A percentile compares a stretch with the other conserved stretches of the same genome.
Evolutionary conservation across 2,797 vertebrate genomes (phyloP).

Genomic region (Pseudopleuronectes americanus): DNA sequence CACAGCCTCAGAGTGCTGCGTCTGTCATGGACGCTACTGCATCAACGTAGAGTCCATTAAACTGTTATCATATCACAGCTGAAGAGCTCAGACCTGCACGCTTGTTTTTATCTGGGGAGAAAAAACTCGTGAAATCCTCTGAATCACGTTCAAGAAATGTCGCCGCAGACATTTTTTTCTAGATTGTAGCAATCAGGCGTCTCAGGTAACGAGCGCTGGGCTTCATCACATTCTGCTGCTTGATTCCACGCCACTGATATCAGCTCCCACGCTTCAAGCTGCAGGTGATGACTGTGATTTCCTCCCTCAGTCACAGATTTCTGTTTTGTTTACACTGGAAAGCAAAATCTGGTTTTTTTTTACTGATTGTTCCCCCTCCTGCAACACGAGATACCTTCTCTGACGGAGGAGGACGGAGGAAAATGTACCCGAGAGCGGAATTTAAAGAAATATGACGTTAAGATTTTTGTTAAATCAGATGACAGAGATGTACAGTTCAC

Average conservation of each 20-base stretch:
- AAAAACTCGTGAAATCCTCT: too few relatives aligned
- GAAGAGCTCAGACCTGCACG: background rate
- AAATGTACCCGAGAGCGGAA: background rate
- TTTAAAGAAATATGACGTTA: background rate
- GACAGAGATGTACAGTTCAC: too few relatives aligned
- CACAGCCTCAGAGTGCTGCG: slow-evolving; percentile 2
- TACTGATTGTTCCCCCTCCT: background rate
- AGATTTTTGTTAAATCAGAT: too few relatives aligned
- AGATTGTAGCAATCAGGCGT: slow-evolving; percentile 37
- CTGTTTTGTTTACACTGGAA: background rate
- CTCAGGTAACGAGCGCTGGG: slow-evolving; percentile 29
- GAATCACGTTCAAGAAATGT: too few relatives aligned
- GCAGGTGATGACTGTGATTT: slow-evolving; percentile 10
- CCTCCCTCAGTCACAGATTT: slow-evolving; percentile 1
- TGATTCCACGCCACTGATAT: too few relatives aligned
- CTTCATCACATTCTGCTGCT: slow-evolving; percentile 20
- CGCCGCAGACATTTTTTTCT: too few relatives aligned
- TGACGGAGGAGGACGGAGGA: background rate
- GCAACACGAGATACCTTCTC: too few relatives aligned
- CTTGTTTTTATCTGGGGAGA: too few relatives aligned
- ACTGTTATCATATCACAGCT: background rate
- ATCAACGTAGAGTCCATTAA: background rate
- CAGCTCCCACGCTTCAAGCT: too few relatives aligned
- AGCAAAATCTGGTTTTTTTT: background rate
- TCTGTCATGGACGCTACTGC: background rate